Base-by-base conservation (phyloP, 2,888 invertebrate species). In the Latrodectus hesperus region DNA sequence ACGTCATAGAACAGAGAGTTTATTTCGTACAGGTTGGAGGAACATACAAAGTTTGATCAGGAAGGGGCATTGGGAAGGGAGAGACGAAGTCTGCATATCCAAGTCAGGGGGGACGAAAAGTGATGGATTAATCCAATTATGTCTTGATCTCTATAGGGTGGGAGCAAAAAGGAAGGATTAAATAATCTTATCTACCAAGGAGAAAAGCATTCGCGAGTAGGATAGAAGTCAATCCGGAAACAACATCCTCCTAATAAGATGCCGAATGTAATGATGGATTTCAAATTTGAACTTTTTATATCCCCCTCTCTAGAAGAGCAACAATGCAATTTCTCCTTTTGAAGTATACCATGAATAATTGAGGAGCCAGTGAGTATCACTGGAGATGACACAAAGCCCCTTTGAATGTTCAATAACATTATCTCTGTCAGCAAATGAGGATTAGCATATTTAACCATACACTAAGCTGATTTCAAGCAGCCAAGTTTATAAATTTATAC, bases 51-150 rank as follows among this genome's bases (percentile, higher is more conserved):
- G 5, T 38, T 38, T 38, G 5, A 6, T 1, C 4, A 6, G 38
- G 38, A 38, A 38, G 4, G 38, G 38, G 38, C 6, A 38, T 6
- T 38, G 38, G 38, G 38, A 38, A 3, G 65, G 16, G 68, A 26
- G 68, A 68, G 73, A 52, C 26, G 55, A 16, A 26, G 53, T 60
- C 74, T 55, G 38, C 4, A 38, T 38, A 38, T 38, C 38, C 38
- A 38, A 38, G 38, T 68, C 1, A 12, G 51, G 12, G 60, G 64
- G 17, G 26, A 8, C 38, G 22, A 10, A 75, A 64, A 52, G 22
- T 78, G 82, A 82, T 78, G 84, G 78, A 84, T 78, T 68, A 75
- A 75, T 75, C 71, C 75, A 70, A 79, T 75, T 79, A 85, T 75
- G 38, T 75, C 53, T 14, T 11, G 76, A 14, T 17, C 38, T 71